These are phyloP conservation scores for Eupithecia subfuscata DNA, from an alignment of 2,888 invertebrate genomes.

Conservation along the genomic window DNA sequence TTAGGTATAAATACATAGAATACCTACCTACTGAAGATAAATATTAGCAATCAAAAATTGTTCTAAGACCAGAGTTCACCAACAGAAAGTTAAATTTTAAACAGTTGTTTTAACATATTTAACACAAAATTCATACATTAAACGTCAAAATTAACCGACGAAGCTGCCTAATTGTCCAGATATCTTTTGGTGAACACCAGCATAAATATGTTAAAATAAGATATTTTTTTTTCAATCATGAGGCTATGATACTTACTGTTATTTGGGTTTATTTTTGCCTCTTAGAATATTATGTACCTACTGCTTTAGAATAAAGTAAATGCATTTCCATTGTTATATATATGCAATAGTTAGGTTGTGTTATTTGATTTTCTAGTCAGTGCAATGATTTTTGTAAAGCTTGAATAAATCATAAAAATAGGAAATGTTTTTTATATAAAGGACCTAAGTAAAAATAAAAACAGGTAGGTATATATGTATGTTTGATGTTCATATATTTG, in stretches of 20 bases:
- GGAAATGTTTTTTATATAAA: constrained; percentile 31
- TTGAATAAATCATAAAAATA: constrained; percentile 74
- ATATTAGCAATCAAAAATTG: not conserved
- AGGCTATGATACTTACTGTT: constrained; percentile 5
- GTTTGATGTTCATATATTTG: constrained; percentile 3
- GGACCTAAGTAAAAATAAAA: not conserved
- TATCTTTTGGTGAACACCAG: too few species aligned
- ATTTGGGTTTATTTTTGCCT: not conserved
- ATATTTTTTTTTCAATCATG: not conserved
- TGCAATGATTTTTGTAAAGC: constrained; percentile 78
- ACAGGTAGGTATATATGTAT: not conserved
- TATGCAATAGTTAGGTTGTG: constrained; percentile 59
- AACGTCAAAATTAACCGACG: too few species aligned
- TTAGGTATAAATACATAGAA: not conserved
- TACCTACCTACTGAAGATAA: not conserved
- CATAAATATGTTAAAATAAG: not conserved
- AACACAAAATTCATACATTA: too few species aligned
- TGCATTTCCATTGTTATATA: constrained; percentile 58
- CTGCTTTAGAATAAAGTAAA: constrained; percentile 29
- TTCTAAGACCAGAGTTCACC: too few species aligned
- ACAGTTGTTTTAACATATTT: too few species aligned
- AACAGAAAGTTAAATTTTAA: too few species aligned
- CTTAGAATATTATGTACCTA: constrained; percentile 30
- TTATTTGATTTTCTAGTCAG: constrained; percentile 80
- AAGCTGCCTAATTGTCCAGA: too few species aligned